Conservation (phyloP, 2,888 invertebrate genomes). For the Sphecodes monilicornis region DNA sequence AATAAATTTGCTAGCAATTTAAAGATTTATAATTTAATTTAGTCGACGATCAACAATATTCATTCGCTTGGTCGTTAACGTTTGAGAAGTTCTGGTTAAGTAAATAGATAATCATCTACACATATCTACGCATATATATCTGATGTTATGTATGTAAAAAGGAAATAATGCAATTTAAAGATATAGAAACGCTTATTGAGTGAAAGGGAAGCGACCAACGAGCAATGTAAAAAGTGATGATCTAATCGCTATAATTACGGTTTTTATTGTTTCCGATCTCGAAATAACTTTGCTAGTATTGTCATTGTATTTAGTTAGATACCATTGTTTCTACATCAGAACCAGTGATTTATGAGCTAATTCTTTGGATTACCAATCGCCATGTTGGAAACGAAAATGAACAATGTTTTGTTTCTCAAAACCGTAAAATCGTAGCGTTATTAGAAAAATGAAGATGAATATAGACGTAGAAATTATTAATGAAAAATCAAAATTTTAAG, state of each 20-base stretch:
- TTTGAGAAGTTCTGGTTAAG: constrained; percentile 42
- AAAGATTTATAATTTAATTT: background rate
- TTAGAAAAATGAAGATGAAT: background rate
- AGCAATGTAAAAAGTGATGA: constrained; percentile 6
- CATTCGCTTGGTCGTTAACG: background rate
- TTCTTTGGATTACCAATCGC: background rate
- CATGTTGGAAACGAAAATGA: no score
- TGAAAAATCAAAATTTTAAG: background rate
- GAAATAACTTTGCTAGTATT: background rate
- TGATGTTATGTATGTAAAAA: constrained; percentile 51
- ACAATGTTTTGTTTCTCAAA: no score
- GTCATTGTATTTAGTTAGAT: no score
- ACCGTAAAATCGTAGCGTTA: background rate
- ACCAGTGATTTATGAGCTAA: background rate
- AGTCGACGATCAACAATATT: background rate
- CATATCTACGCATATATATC: constrained; percentile 29
- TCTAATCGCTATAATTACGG: constrained; percentile 25
- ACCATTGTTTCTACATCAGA: background rate
- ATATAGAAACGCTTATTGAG: constrained; percentile 30
- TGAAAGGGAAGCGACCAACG: constrained; percentile 5
- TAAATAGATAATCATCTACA: constrained; percentile 33
- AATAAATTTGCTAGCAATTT: background rate
- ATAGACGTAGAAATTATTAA: no score
- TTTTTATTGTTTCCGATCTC: constrained; percentile 24
- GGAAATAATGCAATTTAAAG: constrained; percentile 31